Evolutionary conservation across 2,797 vertebrate genomes (phyloP), one percentile per base, ranked within the genome.

Genomic region (Dallia pectoralis): DNA sequence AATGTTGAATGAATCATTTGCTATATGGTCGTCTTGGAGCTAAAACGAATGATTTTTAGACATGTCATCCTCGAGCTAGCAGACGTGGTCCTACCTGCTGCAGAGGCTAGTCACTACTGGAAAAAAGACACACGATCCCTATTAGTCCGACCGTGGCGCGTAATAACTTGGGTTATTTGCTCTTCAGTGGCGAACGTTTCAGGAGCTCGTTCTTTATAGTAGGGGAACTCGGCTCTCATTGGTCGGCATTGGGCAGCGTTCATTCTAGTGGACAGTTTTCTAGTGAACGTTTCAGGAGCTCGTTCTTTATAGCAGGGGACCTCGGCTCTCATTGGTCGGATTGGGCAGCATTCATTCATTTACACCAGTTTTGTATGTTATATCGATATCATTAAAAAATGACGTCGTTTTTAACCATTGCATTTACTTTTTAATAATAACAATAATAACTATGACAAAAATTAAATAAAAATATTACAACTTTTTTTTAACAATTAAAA

Each of bases 331-430:
- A 97, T 97, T 98, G 97, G 97, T 80, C 75, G 71, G 59, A 93
- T 93, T 92, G 93, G 90, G 86, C 92, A 86, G 92, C 93, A 96
- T 96, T 97, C 94, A 95, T 95, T 94, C 89, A n/a, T n/a, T n/a
- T n/a, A n/a, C n/a, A n/a, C n/a, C n/a, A n/a, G n/a, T n/a, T n/a
- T n/a, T n/a, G n/a, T n/a, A n/a, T n/a, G n/a, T n/a, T n/a, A n/a
- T n/a, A n/a, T n/a, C n/a, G n/a, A n/a, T n/a, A n/a, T n/a, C n/a
- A n/a, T n/a, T n/a, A n/a, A 56, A 22, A 56, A 56, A 56, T 25
- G 9, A 25, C 6, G 19, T n/a, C 53, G 40, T 44, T 44, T 44
- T 44, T 6, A 44, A 44, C 40, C 0, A 44, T 1, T 3, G 11
- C 40, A 11, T 11, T 44, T 44, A 0, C 8, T 44, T 44, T 44